These are phyloP conservation scores for Drosophila setosimentum DNA, from an alignment of 2,888 invertebrate species.

Conservation along the genomic window DNA sequence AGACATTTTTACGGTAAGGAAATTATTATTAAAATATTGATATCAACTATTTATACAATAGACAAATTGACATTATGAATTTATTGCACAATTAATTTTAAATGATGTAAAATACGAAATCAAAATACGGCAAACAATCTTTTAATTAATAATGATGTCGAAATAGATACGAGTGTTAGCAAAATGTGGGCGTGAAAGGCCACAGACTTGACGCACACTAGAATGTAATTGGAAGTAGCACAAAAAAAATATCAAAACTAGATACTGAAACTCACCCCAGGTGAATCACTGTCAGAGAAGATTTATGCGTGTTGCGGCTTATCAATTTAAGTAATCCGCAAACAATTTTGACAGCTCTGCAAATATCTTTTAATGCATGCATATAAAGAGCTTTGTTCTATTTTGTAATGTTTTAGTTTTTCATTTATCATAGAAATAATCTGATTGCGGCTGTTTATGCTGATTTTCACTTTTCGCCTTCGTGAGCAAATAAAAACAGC, in stretches of 20 bases:
- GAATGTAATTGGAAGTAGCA: not conserved
- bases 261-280: conserved; percentile 9
- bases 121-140: conserved; percentile 31
- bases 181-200: conserved; percentile 33
- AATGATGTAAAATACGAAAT: conserved; percentile 16
- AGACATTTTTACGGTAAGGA: not conserved
- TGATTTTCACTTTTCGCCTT: conserved; percentile 52
- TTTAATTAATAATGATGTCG: conserved; percentile 25
- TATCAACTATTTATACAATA: conserved; percentile 23
- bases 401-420: conserved; percentile 7
- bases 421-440: conserved; percentile 20
- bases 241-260: not conserved
- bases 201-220: not conserved
- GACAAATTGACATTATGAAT: conserved; percentile 23
- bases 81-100: conserved; percentile 33
- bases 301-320: conserved; percentile 39
- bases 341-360: conserved; percentile 44
- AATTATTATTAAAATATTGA: not conserved
- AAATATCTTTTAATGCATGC: conserved; percentile 10
- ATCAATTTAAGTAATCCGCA: conserved; percentile 39
- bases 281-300: conserved; percentile 22
- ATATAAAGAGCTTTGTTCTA: not conserved
- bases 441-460: conserved; percentile 33
- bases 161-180: conserved; percentile 7
- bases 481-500: conserved; percentile 34